Evolutionary conservation across 2,888 invertebrate species (phyloP).

Genomic region (Candidula unifasciata): DNA sequence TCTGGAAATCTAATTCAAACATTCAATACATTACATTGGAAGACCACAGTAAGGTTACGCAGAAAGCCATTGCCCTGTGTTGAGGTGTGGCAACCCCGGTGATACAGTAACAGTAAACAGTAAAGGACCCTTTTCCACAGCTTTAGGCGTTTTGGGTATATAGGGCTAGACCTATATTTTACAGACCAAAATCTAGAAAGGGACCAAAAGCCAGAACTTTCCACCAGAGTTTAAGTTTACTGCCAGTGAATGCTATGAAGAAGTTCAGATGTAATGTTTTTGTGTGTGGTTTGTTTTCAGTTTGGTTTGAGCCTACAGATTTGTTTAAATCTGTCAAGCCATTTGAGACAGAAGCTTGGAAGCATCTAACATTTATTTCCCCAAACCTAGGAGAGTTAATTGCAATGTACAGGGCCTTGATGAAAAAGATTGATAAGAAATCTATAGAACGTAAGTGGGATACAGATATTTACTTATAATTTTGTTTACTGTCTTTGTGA

Average conservation of each 20-base stretch:
- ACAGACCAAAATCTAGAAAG: too few relatives aligned
- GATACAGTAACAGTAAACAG: too few relatives aligned
- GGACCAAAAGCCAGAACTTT: too few relatives aligned
- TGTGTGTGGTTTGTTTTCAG: constrained; percentile 81
- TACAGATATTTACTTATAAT: not conserved
- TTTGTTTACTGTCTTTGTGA: not conserved
- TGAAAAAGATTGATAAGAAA: constrained; percentile 13
- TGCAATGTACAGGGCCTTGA: constrained; percentile 81
- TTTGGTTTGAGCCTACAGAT: constrained; percentile 94
- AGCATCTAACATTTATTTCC: constrained; percentile 82
- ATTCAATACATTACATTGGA: too few relatives aligned
- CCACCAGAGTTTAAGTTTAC: too few relatives aligned
- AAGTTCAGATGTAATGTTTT: not conserved
- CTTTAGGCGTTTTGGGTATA: too few relatives aligned
- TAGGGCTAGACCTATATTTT: too few relatives aligned
- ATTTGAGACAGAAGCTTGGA: constrained; percentile 80
- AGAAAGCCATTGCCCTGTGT: too few relatives aligned
- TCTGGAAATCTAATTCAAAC: too few relatives aligned
- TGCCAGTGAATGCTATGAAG: not conserved
- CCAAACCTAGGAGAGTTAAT: constrained; percentile 89
- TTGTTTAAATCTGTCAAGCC: constrained; percentile 86
- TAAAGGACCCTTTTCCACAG: too few relatives aligned
- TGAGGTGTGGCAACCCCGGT: too few relatives aligned
- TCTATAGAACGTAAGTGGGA: not conserved
- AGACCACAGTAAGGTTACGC: too few relatives aligned